Conservation (phyloP, 2,888 invertebrate species). For the Teleiodes luculella region DNA sequence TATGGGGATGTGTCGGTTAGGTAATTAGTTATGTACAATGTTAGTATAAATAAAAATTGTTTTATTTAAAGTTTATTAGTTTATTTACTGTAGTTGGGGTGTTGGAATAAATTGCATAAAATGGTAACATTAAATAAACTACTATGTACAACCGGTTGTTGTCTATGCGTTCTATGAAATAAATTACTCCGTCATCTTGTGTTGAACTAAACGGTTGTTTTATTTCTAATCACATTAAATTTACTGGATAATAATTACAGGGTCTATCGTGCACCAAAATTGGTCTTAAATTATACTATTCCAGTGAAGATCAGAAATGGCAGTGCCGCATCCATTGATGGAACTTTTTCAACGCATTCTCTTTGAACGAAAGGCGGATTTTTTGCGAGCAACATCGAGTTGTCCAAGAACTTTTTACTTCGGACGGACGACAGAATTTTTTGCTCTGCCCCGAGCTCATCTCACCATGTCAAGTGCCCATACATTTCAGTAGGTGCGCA, state of each 20-base stretch:
- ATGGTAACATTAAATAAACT: too few species aligned
- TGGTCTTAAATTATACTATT: not conserved
- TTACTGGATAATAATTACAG: not conserved
- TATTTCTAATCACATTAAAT: not conserved
- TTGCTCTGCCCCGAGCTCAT: constrained; percentile 61
- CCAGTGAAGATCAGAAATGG: constrained; percentile 33
- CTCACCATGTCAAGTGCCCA: constrained; percentile 60
- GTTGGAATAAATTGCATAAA: too few species aligned
- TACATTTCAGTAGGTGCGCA: constrained; percentile 60
- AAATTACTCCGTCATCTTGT: too few species aligned
- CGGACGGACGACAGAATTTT: constrained; percentile 52
- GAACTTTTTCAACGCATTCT: constrained; percentile 55
- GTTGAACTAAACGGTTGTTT: too few species aligned
- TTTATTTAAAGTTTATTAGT: too few species aligned
- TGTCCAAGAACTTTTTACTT: constrained; percentile 64
- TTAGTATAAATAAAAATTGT: too few species aligned
- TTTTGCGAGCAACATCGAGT: constrained; percentile 60
- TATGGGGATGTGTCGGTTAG: too few species aligned
- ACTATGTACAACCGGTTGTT: too few species aligned
- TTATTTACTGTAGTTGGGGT: too few species aligned
- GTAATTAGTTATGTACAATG: too few species aligned
- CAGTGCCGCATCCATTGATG: constrained; percentile 64
- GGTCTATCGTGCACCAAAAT: not conserved
- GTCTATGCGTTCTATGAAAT: too few species aligned
- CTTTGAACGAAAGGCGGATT: constrained; percentile 47